These are phyloP conservation scores for Pocillopora meandrina DNA, from an alignment of 92 coral and sea anemone species.

Conservation along the genomic window DNA sequence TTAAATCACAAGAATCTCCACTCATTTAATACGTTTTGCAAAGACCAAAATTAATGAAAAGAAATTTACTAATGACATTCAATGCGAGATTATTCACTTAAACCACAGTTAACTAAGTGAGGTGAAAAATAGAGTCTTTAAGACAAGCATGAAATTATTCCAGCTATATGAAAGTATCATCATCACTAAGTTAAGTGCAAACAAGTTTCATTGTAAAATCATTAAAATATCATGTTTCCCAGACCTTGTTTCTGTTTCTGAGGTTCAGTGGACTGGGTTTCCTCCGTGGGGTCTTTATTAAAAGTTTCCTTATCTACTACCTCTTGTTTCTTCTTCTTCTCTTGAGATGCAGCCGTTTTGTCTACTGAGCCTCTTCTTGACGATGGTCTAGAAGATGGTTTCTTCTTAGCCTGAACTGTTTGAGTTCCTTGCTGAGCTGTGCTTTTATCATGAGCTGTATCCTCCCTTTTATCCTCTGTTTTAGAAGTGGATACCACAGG, in stretches of 20 bases:
- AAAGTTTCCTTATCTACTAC: constrained; percentile 34
- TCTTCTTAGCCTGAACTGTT: constrained; percentile 71
- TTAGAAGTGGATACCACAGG: constrained; percentile 46
- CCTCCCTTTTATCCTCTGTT: constrained; percentile 38
- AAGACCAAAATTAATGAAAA: too few relatives aligned
- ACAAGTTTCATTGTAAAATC: background rate
- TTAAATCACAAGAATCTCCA: too few relatives aligned
- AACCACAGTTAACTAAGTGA: too few relatives aligned
- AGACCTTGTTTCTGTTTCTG: constrained; percentile 65
- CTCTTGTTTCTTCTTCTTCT: constrained; percentile 54
- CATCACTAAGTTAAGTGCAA: background rate
- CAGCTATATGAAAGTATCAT: too few relatives aligned
- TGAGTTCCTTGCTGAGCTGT: constrained; percentile 82
- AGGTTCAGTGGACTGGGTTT: constrained; percentile 31
- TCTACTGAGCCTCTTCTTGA: constrained; percentile 86
- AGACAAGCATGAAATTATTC: too few relatives aligned
- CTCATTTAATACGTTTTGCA: too few relatives aligned
- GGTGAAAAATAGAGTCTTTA: too few relatives aligned
- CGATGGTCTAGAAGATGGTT: constrained; percentile 63
- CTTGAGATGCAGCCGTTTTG: constrained; percentile 52
- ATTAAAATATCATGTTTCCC: background rate
- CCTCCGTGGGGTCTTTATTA: constrained; percentile 43
- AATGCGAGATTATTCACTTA: too few relatives aligned
- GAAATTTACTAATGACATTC: too few relatives aligned
- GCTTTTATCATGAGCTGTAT: constrained; percentile 68